Percentiles rank a stretch among this genome's conserved stretches.
Evolutionary conservation across 2,888 invertebrate genomes (phyloP).

Genomic region (Oeneis ivallda): DNA sequence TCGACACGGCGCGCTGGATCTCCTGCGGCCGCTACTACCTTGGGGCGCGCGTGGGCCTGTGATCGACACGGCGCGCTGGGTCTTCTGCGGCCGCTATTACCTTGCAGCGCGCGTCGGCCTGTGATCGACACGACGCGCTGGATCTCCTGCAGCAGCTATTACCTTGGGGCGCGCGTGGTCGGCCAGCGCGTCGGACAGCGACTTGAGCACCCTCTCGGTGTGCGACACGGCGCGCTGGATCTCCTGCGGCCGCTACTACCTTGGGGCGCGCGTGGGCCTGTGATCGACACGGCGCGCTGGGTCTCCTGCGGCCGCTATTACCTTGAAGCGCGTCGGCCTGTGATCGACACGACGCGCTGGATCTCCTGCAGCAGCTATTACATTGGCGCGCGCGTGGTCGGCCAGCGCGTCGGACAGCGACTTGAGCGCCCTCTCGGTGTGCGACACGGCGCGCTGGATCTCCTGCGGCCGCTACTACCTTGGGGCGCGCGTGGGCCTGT

Average conservation of each 20-base stretch:
- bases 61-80: too few species aligned
- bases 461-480: constrained; percentile 89
- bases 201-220: constrained; percentile 96
- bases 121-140: too few species aligned
- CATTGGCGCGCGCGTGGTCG: constrained; percentile 75
- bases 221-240: constrained; percentile 97
- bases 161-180: constrained; percentile 75
- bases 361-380: background rate
- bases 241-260: constrained; percentile 89
- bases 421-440: constrained; percentile 96
- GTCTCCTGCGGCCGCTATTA: too few species aligned
- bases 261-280: too few species aligned
- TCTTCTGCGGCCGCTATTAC: too few species aligned
- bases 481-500: too few species aligned
- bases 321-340: too few species aligned
- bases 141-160: background rate
- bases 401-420: constrained; percentile 94
- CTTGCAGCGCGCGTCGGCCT: too few species aligned
- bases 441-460: constrained; percentile 96
- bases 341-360: too few species aligned
- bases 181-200: constrained; percentile 94
- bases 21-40: constrained; percentile 88
- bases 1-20: constrained; percentile 94
- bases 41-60: too few species aligned
- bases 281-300: too few species aligned